Conservation (phyloP, 1,140 invertebrate species). For the Drosophila kurseongensis region DNA sequence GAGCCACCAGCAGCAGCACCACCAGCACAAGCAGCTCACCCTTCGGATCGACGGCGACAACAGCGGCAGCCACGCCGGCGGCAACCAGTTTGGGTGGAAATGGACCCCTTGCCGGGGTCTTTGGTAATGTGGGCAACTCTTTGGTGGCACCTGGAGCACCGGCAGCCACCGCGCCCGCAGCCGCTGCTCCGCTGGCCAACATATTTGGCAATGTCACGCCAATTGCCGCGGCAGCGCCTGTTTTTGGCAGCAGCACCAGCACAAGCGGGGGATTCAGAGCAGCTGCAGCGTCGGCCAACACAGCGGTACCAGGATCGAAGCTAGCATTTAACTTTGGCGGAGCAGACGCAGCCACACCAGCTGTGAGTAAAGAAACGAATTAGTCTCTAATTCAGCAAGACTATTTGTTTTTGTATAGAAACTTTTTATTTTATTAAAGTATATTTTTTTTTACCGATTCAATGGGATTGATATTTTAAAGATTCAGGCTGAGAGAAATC, state of each 20-base stretch:
- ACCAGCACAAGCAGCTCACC: conserved; percentile 30
- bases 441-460: not conserved
- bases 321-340: conserved; percentile 64
- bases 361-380: conserved; percentile 34
- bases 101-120: conserved; percentile 4
- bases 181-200: conserved; percentile 15
- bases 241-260: conserved; percentile 21
- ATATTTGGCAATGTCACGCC: conserved; percentile 44
- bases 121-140: conserved; percentile 34
- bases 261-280: conserved; percentile 27
- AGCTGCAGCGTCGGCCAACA: conserved; percentile 17
- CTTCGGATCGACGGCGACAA: conserved; percentile 46
- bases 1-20: conserved; percentile 8
- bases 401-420: too few species aligned
- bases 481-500: too few species aligned
- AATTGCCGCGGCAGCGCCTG: conserved; percentile 7
- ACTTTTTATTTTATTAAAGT: too few species aligned
- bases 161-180: conserved; percentile 14
- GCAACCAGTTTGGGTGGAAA: conserved; percentile 11
- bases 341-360: conserved; percentile 19
- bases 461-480: too few species aligned
- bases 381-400: too few species aligned
- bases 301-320: conserved; percentile 20
- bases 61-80: conserved; percentile 19
- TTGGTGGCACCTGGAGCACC: conserved; percentile 8